phyloP scores from a whole-genome alignment of 2,888 invertebrate species.

The Cephus rjabovi region DNA sequence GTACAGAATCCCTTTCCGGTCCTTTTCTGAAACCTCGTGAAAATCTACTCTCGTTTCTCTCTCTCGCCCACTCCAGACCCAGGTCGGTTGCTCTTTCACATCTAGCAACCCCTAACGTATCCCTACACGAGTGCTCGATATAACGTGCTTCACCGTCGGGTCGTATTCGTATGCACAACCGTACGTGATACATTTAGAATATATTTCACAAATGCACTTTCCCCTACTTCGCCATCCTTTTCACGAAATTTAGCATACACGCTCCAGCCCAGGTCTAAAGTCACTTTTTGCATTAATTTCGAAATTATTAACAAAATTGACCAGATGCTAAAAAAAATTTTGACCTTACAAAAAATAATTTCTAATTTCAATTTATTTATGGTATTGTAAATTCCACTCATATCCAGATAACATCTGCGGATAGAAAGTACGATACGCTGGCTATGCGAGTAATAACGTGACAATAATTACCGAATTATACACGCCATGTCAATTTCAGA shows the following conservation, averaged over 20 bases:
- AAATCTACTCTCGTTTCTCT: neutral
- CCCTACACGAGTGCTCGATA: neutral
- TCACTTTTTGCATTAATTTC: neutral
- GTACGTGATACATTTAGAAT: neutral
- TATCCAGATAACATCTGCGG: neutral
- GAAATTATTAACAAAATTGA: too few relatives aligned
- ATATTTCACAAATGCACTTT: neutral
- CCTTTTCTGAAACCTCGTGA: neutral
- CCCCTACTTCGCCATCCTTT: neutral
- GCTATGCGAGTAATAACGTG: constrained; percentile 29
- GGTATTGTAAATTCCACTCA: constrained; percentile 27
- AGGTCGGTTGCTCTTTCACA: neutral
- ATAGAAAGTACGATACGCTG: constrained; percentile 15
- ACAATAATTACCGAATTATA: constrained; percentile 26
- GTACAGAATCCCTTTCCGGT: neutral
- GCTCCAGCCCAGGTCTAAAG: neutral
- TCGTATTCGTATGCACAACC: neutral
- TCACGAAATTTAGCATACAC: neutral
- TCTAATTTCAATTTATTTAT: constrained; percentile 37
- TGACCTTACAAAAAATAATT: too few relatives aligned
- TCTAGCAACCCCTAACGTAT: neutral
- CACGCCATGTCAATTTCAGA: constrained; percentile 25
- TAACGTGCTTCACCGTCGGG: neutral
- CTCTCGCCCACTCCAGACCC: neutral
- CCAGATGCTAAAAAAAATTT: too few relatives aligned